Evolutionary conservation across 2,113 vertebrate species (phyloP).

Genomic region (Epinephelus cyanopodus): DNA sequence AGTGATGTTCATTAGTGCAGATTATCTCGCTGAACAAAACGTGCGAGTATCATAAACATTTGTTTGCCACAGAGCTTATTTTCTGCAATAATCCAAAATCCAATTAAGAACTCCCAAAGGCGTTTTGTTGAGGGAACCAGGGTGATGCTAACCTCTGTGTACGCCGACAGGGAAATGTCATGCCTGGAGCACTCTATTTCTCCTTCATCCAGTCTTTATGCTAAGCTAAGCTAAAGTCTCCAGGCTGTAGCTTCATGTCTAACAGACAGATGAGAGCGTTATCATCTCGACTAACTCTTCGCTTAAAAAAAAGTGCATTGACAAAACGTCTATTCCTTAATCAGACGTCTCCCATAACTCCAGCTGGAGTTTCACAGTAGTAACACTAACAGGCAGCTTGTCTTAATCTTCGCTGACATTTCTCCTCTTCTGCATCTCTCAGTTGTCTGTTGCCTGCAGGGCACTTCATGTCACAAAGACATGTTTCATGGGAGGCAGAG

Average conservation of each 20-base stretch:
- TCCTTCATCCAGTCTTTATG: not conserved
- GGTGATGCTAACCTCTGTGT: no score
- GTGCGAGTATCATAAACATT: no score
- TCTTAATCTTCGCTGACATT: constrained; percentile 49
- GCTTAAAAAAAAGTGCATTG: not conserved
- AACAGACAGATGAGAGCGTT: not conserved
- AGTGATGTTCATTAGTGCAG: no score
- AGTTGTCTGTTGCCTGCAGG: constrained; percentile 34
- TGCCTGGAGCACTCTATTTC: not conserved
- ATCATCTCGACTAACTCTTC: not conserved
- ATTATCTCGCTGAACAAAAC: no score
- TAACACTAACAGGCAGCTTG: not conserved
- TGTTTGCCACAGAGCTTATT: no score
- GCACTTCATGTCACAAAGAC: constrained; percentile 28
- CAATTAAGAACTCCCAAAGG: no score
- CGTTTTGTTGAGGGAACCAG: no score
- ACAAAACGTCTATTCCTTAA: not conserved
- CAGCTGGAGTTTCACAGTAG: not conserved
- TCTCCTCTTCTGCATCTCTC: constrained; percentile 39
- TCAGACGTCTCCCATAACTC: not conserved
- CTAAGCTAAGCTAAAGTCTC: not conserved
- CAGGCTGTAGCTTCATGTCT: no score
- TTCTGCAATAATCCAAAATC: no score
- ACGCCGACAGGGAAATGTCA: no score
- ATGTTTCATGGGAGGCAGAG: constrained; percentile 13